Conservation (phyloP, 1,140 invertebrate genomes). For the Pseudachorutes palmiensis region DNA sequence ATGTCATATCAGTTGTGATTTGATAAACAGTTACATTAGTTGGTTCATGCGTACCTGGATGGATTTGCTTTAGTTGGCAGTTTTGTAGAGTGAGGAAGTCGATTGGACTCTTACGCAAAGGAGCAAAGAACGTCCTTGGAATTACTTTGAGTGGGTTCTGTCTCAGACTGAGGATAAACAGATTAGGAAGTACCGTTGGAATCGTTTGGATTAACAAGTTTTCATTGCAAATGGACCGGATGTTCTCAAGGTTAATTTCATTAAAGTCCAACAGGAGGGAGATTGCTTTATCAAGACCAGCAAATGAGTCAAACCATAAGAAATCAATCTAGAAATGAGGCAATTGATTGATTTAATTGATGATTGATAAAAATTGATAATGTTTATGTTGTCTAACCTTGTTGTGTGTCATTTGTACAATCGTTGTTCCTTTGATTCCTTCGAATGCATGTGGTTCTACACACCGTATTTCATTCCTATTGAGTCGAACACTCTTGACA, state of each 20-base stretch:
- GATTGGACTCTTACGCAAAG: slow-evolving; percentile 13
- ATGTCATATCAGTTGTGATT: no score
- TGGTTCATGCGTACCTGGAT: slow-evolving; percentile 5
- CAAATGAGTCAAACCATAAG: slow-evolving; percentile 8
- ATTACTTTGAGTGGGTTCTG: slow-evolving; percentile 25
- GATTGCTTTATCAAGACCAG: background rate
- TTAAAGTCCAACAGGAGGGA: slow-evolving; percentile 1
- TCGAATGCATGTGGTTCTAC: slow-evolving; percentile 15
- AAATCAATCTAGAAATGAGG: no score
- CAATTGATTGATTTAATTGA: no score
- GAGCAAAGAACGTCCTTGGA: slow-evolving; percentile 25
- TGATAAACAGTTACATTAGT: no score
- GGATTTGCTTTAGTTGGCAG: slow-evolving; percentile 17
- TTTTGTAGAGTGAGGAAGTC: slow-evolving; percentile 12
- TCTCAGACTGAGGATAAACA: slow-evolving; percentile 1
- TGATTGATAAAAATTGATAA: no score
- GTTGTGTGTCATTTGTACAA: slow-evolving; percentile 10
- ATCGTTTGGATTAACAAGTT: slow-evolving; percentile 12
- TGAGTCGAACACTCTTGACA: slow-evolving; percentile 5
- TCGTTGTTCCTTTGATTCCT: background rate
- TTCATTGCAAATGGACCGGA: slow-evolving; percentile 6
- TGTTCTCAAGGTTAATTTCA: background rate
- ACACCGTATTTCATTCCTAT: slow-evolving; percentile 10
- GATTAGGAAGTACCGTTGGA: slow-evolving; percentile 6
- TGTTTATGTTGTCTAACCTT: background rate